These are phyloP conservation scores for Homarus americanus DNA, from an alignment of 1,140 invertebrate genomes.

Conservation along the genomic window DNA sequence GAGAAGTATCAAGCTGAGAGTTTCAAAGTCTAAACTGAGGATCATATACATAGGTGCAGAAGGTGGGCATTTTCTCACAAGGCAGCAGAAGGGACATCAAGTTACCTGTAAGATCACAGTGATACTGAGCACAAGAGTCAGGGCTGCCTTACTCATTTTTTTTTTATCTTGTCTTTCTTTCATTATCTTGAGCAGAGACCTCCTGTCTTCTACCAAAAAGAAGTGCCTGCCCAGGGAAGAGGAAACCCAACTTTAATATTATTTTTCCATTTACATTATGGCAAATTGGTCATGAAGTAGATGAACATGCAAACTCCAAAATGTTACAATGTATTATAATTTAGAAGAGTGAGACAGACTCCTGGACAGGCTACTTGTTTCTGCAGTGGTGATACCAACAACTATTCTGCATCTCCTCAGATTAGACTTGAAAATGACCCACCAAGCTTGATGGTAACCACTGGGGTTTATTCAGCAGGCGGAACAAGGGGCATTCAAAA, in stretches of 20 bases:
- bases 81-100: slow-evolving; percentile 42
- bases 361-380: slow-evolving; percentile 59
- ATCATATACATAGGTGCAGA: slow-evolving; percentile 47
- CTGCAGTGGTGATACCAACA: slow-evolving; percentile 52
- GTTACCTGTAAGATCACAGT: slow-evolving; percentile 68
- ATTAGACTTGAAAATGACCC: slow-evolving; percentile 43
- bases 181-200: slow-evolving; percentile 48
- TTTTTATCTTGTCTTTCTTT: slow-evolving; percentile 34
- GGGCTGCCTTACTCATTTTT: slow-evolving; percentile 56
- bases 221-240: slow-evolving; percentile 52
- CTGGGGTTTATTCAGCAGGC: slow-evolving; percentile 46
- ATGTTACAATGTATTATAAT: neutral
- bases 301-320: neutral
- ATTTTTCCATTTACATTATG: neutral
- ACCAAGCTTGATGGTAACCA: slow-evolving; percentile 52
- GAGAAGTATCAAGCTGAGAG: slow-evolving; percentile 57
- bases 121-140: slow-evolving; percentile 62
- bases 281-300: neutral
- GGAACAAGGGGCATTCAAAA: slow-evolving; percentile 46
- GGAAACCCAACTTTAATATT: neutral
- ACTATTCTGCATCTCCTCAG: slow-evolving; percentile 51
- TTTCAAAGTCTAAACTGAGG: slow-evolving; percentile 51
- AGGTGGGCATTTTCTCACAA: slow-evolving; percentile 48
- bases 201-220: slow-evolving; percentile 55
- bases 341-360: slow-evolving; percentile 36